These are phyloP conservation scores for Atractosteus spatula DNA, from an alignment of 2,113 vertebrate genomes.

Conservation along the genomic window DNA sequence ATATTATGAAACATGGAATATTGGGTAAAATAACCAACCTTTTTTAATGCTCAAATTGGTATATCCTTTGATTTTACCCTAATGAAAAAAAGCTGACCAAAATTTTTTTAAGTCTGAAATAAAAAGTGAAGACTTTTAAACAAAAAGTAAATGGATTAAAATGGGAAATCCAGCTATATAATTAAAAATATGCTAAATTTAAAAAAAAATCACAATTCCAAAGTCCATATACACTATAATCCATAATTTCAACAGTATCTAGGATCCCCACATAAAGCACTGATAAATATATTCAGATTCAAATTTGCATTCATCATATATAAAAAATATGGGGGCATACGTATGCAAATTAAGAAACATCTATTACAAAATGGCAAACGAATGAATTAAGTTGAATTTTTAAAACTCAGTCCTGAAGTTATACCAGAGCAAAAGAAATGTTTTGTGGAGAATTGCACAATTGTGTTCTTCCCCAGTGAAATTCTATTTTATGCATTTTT, in stretches of 20 bases:
- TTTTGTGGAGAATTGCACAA: conserved; percentile 40
- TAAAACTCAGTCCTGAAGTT: conserved; percentile 29
- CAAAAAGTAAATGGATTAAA: conserved; percentile 49
- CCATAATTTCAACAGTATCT: conserved; percentile 52
- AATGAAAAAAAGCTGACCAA: conserved; percentile 29
- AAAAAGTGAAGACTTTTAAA: conserved; percentile 40
- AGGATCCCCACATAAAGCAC: conserved; percentile 56
- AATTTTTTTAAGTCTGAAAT: conserved; percentile 40
- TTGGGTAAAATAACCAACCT: too few relatives aligned
- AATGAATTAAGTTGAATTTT: conserved; percentile 38
- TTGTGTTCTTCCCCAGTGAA: conserved; percentile 50
- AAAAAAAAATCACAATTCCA: conserved; percentile 34
- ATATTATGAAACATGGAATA: too few relatives aligned
- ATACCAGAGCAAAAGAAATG: conserved; percentile 34
- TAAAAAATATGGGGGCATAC: conserved; percentile 58
- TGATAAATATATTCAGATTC: conserved; percentile 66
- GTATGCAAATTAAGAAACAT: conserved; percentile 37
- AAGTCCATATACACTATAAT: conserved; percentile 28
- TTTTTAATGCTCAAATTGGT: too few relatives aligned
- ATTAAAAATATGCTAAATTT: conserved; percentile 43
- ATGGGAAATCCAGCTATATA: conserved; percentile 56
- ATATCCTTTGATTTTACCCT: too few relatives aligned
- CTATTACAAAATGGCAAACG: conserved; percentile 31
- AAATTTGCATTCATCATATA: conserved; percentile 51
- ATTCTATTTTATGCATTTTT: conserved; percentile 23